Evolutionary conservation across 2,797 vertebrate genomes (phyloP).

Genomic region (Diplodus sargus): DNA sequence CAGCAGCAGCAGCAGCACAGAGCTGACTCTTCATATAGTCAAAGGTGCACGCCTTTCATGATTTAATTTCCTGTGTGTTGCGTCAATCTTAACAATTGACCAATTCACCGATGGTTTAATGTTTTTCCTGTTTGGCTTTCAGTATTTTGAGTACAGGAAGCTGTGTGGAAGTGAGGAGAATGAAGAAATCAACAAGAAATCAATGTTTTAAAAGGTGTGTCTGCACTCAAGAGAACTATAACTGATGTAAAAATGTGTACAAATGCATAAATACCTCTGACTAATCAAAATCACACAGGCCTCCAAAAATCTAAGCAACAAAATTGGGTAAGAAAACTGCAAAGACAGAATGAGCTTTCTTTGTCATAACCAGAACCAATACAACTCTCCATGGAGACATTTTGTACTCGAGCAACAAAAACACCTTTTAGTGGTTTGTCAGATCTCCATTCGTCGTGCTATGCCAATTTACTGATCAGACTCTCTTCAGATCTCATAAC

Average conservation of each 20-base stretch:
- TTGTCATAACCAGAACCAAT: not conserved
- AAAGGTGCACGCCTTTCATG: conserved; percentile 24
- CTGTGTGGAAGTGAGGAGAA: too few species aligned
- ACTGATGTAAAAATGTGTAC: not conserved
- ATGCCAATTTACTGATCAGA: not conserved
- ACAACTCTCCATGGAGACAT: not conserved
- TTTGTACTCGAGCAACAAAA: not conserved
- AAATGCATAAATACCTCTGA: too few species aligned
- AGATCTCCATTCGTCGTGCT: not conserved
- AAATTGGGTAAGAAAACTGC: not conserved
- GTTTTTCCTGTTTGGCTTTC: conserved; percentile 17
- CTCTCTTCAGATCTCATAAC: not conserved
- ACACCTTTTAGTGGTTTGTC: not conserved
- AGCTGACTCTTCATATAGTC: conserved; percentile 47
- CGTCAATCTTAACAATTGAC: conserved; percentile 18
- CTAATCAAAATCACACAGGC: not conserved
- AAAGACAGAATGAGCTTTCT: not conserved
- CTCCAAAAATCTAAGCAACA: not conserved
- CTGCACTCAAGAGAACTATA: not conserved
- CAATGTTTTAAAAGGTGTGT: too few species aligned
- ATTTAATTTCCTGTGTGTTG: conserved; percentile 53
- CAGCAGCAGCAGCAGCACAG: conserved; percentile 56
- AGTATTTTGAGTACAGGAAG: not conserved
- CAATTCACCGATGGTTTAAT: conserved; percentile 10
- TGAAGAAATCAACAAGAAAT: too few species aligned